These are phyloP conservation scores for Enteromius trimaculatus DNA, from an alignment of 2,797 vertebrate genomes.

Conservation along the genomic window DNA sequence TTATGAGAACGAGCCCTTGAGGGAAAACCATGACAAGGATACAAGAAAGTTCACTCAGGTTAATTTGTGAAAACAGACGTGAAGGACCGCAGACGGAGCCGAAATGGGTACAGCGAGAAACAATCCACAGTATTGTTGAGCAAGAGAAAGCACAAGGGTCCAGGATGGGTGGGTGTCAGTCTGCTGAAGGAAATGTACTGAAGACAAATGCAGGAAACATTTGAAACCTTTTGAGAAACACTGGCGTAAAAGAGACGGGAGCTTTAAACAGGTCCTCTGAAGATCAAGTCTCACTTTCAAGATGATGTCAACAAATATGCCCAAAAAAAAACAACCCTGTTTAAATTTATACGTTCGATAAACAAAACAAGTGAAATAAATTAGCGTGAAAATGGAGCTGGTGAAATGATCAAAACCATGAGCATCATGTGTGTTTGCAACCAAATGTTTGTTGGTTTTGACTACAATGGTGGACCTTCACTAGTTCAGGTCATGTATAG, in stretches of 20 bases:
- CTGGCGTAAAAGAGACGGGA: not conserved
- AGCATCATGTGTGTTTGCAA: not conserved
- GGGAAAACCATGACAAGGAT: constrained; percentile 1
- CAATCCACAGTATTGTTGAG: constrained; percentile 34
- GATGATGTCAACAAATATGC: not conserved
- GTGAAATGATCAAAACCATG: not conserved
- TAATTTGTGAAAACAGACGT: not conserved
- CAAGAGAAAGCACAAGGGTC: constrained; percentile 47
- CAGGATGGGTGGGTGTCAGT: constrained; percentile 55
- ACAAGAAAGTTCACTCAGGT: not conserved
- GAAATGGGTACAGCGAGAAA: constrained; percentile 41
- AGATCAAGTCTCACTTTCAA: not conserved
- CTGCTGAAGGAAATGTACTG: constrained; percentile 32
- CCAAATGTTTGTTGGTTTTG: not conserved
- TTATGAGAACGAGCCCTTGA: constrained; percentile 19
- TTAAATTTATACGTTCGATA: not conserved
- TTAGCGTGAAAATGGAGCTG: not conserved
- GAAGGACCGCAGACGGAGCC: not conserved
- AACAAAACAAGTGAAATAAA: constrained; percentile 19
- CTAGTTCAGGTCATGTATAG: constrained; percentile 7
- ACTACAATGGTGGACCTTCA: not conserved
- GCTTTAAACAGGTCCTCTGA: constrained; percentile 12
- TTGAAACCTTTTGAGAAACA: constrained; percentile 14
- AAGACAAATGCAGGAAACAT: constrained; percentile 55
- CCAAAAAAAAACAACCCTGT: not conserved